Evolutionary conservation across 2,113 vertebrate genomes (phyloP), one percentile per base, ranked within the genome.

Genomic region (Laterallus jamaicensis): DNA sequence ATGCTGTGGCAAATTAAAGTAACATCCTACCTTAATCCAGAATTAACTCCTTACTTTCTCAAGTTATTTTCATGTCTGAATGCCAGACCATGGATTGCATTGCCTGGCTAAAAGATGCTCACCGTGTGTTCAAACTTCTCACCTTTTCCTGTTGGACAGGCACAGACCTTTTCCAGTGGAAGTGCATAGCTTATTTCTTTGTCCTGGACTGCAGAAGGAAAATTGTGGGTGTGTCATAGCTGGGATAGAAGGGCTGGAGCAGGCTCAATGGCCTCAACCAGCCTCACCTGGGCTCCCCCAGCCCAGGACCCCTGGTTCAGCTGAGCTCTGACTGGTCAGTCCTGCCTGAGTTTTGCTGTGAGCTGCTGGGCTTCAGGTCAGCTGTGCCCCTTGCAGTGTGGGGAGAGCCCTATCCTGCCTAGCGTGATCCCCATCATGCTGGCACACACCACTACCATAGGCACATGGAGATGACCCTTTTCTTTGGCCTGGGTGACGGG

Each of bases 361-460:
- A 6, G 42, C 26, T 10, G 26, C 24, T 82, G 59, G 22, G 10
- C 4, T 62, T 10, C 3, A 39, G 47, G 37, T 75, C 62, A 49
- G 37, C 18, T 0, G 0, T 40, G 22, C 5, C 7, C 12, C 16
- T 19, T 39, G 31, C 25, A 17, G 44, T 6, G 2, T 10, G 29
- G 50, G n/a, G 21, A 64, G 56, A 11, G 20, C 29, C 5, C 10
- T 64, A 40, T 25, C 42, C 28, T 42, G 40, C 13, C 15, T 5
- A 3, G 15, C 44, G 22, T 5, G 2, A 15, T 29, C 15, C 7
- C 28, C 1, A 1, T 32, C 21, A 29, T 5, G 4, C n/a, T 70
- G 67, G 10, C 24, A 42, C 2, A 2, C 5, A 1, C 0, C 10
- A 19, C 28, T 17, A 4, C 2, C 2, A 17, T 1, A 26, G 63